Conservation (phyloP, 2,797 vertebrate genomes). For the Mormyrus proboscirostris region DNA sequence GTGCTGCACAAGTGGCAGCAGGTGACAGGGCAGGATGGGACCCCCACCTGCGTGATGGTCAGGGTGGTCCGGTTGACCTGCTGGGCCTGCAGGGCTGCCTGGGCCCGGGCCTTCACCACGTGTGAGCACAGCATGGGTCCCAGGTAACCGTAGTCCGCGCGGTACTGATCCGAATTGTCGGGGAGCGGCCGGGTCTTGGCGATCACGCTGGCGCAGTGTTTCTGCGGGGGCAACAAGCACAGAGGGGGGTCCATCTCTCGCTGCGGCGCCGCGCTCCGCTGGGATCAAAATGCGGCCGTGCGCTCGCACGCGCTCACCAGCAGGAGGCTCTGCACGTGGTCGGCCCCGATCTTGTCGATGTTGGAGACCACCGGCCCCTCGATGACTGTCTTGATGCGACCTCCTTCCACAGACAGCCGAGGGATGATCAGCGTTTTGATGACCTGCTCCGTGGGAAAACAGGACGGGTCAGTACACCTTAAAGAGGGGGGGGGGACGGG, state of each 20-base stretch:
- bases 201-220: conserved; percentile 72
- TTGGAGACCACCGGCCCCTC: conserved; percentile 82
- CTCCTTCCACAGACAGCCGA: conserved; percentile 73
- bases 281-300: background rate
- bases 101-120: conserved; percentile 80
- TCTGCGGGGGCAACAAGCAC: conserved; percentile 41
- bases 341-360: conserved; percentile 89
- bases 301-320: conserved; percentile 59
- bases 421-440: conserved; percentile 90
- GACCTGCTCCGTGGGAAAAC: conserved; percentile 57
- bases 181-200: conserved; percentile 67
- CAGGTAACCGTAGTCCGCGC: conserved; percentile 76
- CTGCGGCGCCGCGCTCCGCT: background rate
- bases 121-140: conserved; percentile 82
- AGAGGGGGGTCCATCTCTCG: background rate
- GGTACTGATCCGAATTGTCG: conserved; percentile 77
- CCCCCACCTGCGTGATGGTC: conserved; percentile 82
- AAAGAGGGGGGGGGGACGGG: background rate
- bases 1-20: background rate
- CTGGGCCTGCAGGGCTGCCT: conserved; percentile 83
- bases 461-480: background rate
- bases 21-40: background rate
- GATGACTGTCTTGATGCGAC: conserved; percentile 74
- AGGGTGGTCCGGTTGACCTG: conserved; percentile 87
- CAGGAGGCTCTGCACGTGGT: conserved; percentile 86